phyloP scores from a whole-genome alignment of 2,888 invertebrate genomes.

The Teleiodes luculella region DNA sequence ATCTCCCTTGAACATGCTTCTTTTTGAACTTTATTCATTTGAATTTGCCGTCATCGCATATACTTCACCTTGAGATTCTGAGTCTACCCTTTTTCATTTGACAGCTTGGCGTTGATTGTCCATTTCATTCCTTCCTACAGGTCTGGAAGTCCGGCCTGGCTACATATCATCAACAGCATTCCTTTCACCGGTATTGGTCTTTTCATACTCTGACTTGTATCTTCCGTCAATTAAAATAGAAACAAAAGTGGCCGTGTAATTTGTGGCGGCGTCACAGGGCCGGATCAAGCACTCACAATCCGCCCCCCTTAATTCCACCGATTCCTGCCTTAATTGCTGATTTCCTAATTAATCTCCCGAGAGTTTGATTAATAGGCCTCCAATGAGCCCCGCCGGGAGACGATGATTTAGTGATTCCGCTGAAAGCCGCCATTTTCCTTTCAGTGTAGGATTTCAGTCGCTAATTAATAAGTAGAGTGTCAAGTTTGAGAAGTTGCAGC shows the following conservation, averaged over 20 bases:
- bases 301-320: slow-evolving; percentile 47
- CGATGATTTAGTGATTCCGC: slow-evolving; percentile 58
- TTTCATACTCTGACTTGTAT: too few relatives aligned
- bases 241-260: neutral
- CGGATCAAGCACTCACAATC: neutral
- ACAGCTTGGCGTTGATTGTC: too few relatives aligned
- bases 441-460: slow-evolving; percentile 46
- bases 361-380: slow-evolving; percentile 73
- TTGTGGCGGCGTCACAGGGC: neutral
- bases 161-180: too few relatives aligned
- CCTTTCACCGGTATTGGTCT: too few relatives aligned
- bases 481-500: slow-evolving; percentile 31
- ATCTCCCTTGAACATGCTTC: too few relatives aligned
- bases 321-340: slow-evolving; percentile 66
- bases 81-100: too few relatives aligned
- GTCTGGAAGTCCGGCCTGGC: too few relatives aligned
- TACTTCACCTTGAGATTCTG: too few relatives aligned
- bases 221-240: too few relatives aligned
- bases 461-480: slow-evolving; percentile 60
- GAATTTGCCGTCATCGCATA: too few relatives aligned
- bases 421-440: slow-evolving; percentile 34
- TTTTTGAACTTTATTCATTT: too few relatives aligned
- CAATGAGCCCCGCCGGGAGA: slow-evolving; percentile 34
- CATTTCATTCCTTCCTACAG: too few relatives aligned
- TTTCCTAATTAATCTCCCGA: slow-evolving; percentile 74